phyloP scores from a whole-genome alignment of 92 coral and sea anemone species.

The Porites rus region DNA sequence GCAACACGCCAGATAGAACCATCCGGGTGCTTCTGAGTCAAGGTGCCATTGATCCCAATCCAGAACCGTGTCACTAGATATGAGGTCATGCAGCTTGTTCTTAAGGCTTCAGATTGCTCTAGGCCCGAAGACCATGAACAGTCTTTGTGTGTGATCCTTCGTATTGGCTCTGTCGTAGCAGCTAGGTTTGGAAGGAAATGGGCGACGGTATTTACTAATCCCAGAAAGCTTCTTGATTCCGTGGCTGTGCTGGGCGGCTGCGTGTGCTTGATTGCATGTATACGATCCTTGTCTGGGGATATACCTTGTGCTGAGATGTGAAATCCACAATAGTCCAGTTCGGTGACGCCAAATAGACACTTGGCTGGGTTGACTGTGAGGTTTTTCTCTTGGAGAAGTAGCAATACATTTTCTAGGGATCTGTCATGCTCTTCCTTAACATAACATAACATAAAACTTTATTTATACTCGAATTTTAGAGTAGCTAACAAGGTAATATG shows the following conservation, averaged over 20 bases:
- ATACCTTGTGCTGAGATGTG: conserved; percentile 48
- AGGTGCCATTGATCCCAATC: not conserved
- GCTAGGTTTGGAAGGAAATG: conserved; percentile 64
- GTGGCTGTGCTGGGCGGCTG: conserved; percentile 47
- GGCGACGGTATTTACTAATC: conserved; percentile 58
- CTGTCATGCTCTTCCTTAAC: conserved; percentile 54
- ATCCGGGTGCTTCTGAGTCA: conserved; percentile 23
- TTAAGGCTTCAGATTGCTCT: conserved; percentile 55
- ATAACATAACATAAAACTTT: no score
- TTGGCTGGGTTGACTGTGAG: conserved; percentile 50
- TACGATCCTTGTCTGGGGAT: conserved; percentile 47
- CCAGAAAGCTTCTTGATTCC: conserved; percentile 52
- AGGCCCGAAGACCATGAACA: conserved; percentile 35
- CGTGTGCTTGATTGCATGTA: conserved; percentile 56
- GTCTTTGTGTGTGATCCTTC: conserved; percentile 46
- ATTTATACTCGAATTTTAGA: no score
- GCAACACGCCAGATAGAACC: conserved; percentile 12
- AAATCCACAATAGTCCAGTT: conserved; percentile 61
- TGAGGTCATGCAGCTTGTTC: conserved; percentile 33
- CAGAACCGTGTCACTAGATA: conserved; percentile 53
- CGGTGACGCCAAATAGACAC: conserved; percentile 41
- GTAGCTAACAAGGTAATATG: no score
- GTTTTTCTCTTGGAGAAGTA: conserved; percentile 60
- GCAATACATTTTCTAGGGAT: conserved; percentile 36
- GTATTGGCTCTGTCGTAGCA: conserved; percentile 60